Conservation (phyloP, 2,888 invertebrate genomes). For the Lutraria lutraria region DNA sequence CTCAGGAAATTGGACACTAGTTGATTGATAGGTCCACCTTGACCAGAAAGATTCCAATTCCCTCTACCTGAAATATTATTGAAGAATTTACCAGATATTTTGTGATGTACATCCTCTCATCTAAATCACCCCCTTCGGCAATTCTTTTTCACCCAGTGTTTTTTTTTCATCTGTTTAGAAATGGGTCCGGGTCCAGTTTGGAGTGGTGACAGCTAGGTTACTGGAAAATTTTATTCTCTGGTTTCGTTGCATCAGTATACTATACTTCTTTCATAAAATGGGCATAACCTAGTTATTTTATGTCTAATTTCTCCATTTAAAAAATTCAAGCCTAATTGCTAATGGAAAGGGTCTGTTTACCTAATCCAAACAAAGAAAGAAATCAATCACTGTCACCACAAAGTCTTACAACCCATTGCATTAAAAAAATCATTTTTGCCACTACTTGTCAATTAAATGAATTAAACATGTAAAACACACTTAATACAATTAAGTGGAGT, state of each 20-base stretch:
- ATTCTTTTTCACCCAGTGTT: neutral
- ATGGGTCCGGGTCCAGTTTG: neutral
- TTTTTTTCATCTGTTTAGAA: neutral
- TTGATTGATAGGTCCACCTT: neutral
- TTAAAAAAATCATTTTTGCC: too few species aligned
- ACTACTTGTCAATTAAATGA: too few species aligned
- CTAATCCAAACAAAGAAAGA: too few species aligned
- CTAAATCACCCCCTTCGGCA: neutral
- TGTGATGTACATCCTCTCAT: neutral
- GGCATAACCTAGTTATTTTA: too few species aligned
- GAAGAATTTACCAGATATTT: neutral
- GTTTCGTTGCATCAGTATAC: neutral
- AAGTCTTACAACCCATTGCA: too few species aligned
- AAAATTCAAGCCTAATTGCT: too few species aligned
- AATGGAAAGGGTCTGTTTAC: too few species aligned
- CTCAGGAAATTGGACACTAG: neutral
- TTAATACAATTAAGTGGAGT: too few species aligned
- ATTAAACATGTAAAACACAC: too few species aligned
- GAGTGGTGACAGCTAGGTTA: neutral
- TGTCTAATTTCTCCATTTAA: too few species aligned
- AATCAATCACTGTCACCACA: too few species aligned
- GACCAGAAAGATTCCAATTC: neutral
- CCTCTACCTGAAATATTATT: neutral
- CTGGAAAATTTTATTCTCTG: neutral
- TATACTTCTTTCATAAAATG: too few species aligned